Conservation (phyloP, 1,140 invertebrate species). For the Dryas iulia region DNA sequence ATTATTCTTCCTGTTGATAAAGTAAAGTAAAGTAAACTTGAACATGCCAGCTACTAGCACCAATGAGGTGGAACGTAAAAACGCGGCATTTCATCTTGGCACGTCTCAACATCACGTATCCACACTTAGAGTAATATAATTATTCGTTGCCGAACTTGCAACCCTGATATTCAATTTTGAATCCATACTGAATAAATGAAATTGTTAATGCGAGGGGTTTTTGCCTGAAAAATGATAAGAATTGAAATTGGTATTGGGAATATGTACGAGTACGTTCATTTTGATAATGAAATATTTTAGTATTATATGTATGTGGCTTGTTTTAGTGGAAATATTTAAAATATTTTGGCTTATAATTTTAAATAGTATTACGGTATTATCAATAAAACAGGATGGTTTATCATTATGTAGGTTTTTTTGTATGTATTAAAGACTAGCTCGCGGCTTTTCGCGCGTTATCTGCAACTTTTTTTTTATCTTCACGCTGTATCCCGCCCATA, state of each 20-base stretch:
- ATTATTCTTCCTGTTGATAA: too few relatives aligned
- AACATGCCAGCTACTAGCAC: not conserved
- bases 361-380: too few relatives aligned
- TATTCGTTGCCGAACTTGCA: constrained; percentile 19
- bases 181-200: not conserved
- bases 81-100: constrained; percentile 7
- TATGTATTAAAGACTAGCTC: too few relatives aligned
- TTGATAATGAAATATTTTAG: not conserved
- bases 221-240: not conserved
- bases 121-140: constrained; percentile 25
- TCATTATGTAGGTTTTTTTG: too few relatives aligned
- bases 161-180: constrained; percentile 12
- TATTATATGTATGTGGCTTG: not conserved
- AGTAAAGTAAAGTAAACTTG: not conserved
- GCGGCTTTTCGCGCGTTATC: too few relatives aligned
- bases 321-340: not conserved
- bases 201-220: not conserved
- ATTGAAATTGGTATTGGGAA: too few relatives aligned
- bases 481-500: too few relatives aligned
- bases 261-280: not conserved
- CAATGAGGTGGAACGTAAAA: not conserved
- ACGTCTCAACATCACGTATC: constrained; percentile 19
- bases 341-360: not conserved
- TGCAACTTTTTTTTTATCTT: too few relatives aligned
- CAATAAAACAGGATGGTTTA: too few relatives aligned